Conservation (phyloP, 2,888 invertebrate species). For the Eristalis tenax region DNA sequence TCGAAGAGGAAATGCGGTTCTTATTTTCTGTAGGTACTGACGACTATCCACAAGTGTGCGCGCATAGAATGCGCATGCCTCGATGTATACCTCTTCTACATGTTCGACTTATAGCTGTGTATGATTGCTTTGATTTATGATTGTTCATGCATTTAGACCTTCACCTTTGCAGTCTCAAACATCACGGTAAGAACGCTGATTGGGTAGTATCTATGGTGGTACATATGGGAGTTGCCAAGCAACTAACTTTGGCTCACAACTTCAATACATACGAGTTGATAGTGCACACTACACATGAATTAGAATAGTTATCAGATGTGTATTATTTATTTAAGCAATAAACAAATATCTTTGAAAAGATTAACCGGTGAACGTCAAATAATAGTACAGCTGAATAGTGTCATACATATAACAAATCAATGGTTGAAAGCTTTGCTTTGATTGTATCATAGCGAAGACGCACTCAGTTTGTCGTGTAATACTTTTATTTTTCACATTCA, state of each 20-base stretch:
- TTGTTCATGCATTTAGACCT: neutral
- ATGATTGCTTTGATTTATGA: neutral
- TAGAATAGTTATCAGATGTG: too few species aligned
- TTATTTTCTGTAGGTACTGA: conserved; percentile 9
- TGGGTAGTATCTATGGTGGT: too few species aligned
- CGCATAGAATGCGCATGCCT: neutral
- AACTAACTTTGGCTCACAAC: too few species aligned
- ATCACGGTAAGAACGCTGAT: too few species aligned
- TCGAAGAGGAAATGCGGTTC: conserved; percentile 1
- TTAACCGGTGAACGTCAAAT: too few species aligned
- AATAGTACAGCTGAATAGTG: neutral
- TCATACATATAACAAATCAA: neutral
- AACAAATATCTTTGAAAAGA: too few species aligned
- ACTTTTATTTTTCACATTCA: neutral
- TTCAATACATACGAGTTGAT: too few species aligned
- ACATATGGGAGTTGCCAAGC: too few species aligned
- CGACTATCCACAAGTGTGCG: neutral
- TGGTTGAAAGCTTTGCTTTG: neutral
- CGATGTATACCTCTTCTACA: neutral
- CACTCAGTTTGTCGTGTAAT: neutral
- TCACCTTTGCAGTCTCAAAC: too few species aligned
- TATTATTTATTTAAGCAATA: too few species aligned
- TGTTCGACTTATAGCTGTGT: neutral
- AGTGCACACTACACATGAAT: too few species aligned
- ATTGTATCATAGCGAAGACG: neutral